These are phyloP conservation scores for Cydia strobilella DNA, from an alignment of 1,140 invertebrate species.

Conservation along the genomic window DNA sequence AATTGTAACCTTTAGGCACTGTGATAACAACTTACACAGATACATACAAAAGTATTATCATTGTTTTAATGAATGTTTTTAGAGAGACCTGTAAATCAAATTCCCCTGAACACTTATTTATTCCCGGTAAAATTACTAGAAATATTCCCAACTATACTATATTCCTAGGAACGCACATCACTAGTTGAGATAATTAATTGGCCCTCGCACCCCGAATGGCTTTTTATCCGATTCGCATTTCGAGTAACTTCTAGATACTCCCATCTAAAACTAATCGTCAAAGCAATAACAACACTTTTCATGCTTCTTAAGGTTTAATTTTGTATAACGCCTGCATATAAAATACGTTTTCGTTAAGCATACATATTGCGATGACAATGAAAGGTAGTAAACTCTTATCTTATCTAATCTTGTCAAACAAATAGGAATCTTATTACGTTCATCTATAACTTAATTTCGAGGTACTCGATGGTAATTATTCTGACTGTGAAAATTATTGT, in stretches of 20 bases:
- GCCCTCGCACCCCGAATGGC: background rate
- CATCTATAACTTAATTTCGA: background rate
- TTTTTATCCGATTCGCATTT: conserved; percentile 14
- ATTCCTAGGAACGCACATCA: background rate
- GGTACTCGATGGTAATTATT: background rate
- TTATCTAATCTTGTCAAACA: background rate
- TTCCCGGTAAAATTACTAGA: too few species aligned
- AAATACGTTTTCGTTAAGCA: background rate
- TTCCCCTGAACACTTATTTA: too few species aligned
- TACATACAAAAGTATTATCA: too few species aligned
- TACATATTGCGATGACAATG: background rate
- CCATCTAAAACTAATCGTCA: background rate
- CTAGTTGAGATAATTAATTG: conserved; percentile 15
- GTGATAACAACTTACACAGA: too few species aligned
- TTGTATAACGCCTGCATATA: background rate
- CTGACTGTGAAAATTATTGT: background rate
- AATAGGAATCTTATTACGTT: background rate
- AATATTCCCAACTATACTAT: background rate
- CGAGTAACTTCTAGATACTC: background rate
- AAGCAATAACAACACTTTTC: background rate
- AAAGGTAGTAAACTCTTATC: background rate
- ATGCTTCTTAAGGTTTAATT: background rate
- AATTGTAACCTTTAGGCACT: too few species aligned
- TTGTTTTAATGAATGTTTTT: too few species aligned
- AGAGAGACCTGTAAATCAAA: too few species aligned